Percentiles rank a stretch among this genome's conserved stretches.
Conservation (phyloP, 2,888 invertebrate genomes). For the Oscheius myriophilus region DNA sequence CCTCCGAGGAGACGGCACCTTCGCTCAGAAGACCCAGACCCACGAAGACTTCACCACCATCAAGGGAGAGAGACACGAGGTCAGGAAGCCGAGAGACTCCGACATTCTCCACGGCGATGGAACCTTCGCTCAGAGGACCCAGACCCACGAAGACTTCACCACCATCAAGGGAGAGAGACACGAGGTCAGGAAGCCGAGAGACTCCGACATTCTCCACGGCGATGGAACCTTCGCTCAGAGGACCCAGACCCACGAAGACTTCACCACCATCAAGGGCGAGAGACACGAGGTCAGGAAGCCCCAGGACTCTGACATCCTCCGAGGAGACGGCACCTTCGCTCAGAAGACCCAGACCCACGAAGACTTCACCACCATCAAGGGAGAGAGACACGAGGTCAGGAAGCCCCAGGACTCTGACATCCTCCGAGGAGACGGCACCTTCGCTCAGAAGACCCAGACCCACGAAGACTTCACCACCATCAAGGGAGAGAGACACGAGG, state of each 20-base stretch:
- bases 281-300: slow-evolving; percentile 5
- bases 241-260: slow-evolving; percentile 10
- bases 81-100: slow-evolving; percentile 6
- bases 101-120: slow-evolving; percentile 11
- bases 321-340: slow-evolving; percentile 7
- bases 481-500: not conserved
- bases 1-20: slow-evolving; percentile 2
- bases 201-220: slow-evolving; percentile 9
- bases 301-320: slow-evolving; percentile 4
- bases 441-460: slow-evolving; percentile 2
- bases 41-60: slow-evolving; percentile 11
- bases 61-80: slow-evolving; percentile 1
- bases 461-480: slow-evolving; percentile 6
- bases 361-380: slow-evolving; percentile 3
- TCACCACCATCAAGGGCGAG: slow-evolving; percentile 3
- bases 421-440: slow-evolving; percentile 7
- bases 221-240: slow-evolving; percentile 9
- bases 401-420: slow-evolving; percentile 12
- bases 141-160: slow-evolving; percentile 12
- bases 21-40: slow-evolving; percentile 4
- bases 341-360: slow-evolving; percentile 6
- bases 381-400: slow-evolving; percentile 8
- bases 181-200: slow-evolving; percentile 4
- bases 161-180: not conserved
- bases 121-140: slow-evolving; percentile 2